A percentile compares a stretch with the other conserved stretches of the same genome.
Conservation (phyloP, 2,888 invertebrate genomes). For the Leistus spinibarbis region DNA sequence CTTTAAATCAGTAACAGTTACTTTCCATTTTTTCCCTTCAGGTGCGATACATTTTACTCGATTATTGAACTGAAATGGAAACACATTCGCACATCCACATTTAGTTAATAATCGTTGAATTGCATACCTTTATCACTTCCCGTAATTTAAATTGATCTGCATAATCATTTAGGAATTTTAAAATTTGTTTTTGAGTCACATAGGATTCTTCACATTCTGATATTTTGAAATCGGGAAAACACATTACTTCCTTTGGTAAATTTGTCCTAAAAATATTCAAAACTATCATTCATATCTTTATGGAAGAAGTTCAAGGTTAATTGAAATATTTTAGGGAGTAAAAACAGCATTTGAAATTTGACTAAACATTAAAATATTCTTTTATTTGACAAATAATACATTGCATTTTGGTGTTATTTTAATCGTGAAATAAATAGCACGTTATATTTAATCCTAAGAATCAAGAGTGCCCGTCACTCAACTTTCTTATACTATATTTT, state of each 20-base stretch:
- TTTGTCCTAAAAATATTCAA: constrained; percentile 74
- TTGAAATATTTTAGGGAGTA: background rate
- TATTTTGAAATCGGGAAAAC: constrained; percentile 80
- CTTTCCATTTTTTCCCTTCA: constrained; percentile 48
- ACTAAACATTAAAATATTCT: no score
- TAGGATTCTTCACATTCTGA: constrained; percentile 72
- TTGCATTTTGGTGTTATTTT: background rate
- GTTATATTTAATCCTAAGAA: no score
- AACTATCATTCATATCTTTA: no score
- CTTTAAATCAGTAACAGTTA: constrained; percentile 51
- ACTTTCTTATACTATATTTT: no score
- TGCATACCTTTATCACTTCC: constrained; percentile 63
- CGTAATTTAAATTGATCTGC: constrained; percentile 68
- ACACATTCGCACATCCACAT: no score
- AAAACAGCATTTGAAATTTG: background rate
- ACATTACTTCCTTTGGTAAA: constrained; percentile 89
- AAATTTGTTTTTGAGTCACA: constrained; percentile 70
- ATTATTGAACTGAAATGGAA: constrained; percentile 21
- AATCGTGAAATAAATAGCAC: no score
- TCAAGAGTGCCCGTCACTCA: no score
- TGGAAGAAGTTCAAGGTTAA: no score
- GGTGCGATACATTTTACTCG: constrained; percentile 36
- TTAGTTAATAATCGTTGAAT: background rate
- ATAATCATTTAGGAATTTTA: constrained; percentile 71
- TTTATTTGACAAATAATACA: no score